These are phyloP conservation scores for Ochotona curzoniae DNA, from an alignment of 2,113 vertebrate species.

Conservation along the genomic window DNA sequence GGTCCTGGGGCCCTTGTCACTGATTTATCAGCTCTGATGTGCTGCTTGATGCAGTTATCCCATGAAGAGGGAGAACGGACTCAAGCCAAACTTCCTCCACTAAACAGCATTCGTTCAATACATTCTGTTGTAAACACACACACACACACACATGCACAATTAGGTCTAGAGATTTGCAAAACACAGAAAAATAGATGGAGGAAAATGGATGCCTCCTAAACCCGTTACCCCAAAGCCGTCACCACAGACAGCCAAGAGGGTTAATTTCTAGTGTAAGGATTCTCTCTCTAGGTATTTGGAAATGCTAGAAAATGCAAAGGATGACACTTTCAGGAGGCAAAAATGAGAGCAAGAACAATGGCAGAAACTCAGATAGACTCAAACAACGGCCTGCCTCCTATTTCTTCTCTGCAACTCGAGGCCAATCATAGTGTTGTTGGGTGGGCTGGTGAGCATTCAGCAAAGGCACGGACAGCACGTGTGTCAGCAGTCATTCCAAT, in stretches of 20 bases:
- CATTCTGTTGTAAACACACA: background rate
- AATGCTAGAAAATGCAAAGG: conserved; percentile 14
- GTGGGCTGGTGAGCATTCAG: background rate
- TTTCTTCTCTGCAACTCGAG: background rate
- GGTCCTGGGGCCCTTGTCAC: background rate
- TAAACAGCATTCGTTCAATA: background rate
- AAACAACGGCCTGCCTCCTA: background rate
- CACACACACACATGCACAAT: background rate
- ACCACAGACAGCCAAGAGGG: background rate
- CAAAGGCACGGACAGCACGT: no score
- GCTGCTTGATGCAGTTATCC: background rate
- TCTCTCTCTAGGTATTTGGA: background rate
- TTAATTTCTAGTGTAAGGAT: conserved; percentile 14
- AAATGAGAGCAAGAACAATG: background rate
- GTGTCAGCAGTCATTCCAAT: background rate
- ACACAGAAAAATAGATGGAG: conserved; percentile 4
- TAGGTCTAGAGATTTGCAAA: conserved; percentile 10
- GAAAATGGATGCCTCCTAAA: background rate
- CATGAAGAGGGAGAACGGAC: background rate
- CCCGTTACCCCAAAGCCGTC: background rate
- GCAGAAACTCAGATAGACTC: background rate
- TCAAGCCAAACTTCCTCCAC: background rate
- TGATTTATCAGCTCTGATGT: background rate
- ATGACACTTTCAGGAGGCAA: background rate
- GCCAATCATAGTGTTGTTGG: background rate